Conservation (phyloP, 2,797 vertebrate species). For the Sebastes itinus region DNA sequence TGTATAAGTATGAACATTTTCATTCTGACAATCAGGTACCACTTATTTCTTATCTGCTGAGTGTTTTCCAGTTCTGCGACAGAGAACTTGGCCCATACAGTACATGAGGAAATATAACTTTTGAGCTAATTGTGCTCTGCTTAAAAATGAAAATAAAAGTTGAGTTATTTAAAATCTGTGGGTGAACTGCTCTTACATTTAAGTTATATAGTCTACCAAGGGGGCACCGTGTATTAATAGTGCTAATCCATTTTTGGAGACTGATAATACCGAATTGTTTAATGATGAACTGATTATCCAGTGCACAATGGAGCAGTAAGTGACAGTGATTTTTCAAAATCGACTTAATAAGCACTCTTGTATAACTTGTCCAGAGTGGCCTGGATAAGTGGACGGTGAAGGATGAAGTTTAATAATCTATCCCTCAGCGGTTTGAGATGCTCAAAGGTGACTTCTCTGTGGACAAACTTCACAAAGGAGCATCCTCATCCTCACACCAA, state of each 20-base stretch:
- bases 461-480: slow-evolving; percentile 19
- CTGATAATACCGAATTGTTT: not conserved
- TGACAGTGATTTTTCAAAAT: not conserved
- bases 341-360: not conserved
- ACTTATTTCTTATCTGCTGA: not conserved
- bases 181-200: not conserved
- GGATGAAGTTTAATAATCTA: slow-evolving; percentile 19
- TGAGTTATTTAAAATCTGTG: not conserved
- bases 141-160: slow-evolving; percentile 5
- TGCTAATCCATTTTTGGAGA: not conserved
- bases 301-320: not conserved
- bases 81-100: not conserved
- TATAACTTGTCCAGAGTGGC: slow-evolving; percentile 9
- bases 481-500: slow-evolving; percentile 3
- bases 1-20: not conserved
- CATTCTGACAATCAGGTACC: not conserved
- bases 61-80: not conserved
- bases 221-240: not conserved
- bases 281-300: not conserved
- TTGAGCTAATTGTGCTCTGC: not conserved
- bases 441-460: slow-evolving; percentile 25
- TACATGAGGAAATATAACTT: not conserved
- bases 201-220: not conserved
- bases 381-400: not conserved
- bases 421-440: slow-evolving; percentile 1